A percentile compares a stretch with the other conserved stretches of the same genome.
phyloP scores from a whole-genome alignment of 1,140 invertebrate species.

The Gonioctena quinquepunctata region DNA sequence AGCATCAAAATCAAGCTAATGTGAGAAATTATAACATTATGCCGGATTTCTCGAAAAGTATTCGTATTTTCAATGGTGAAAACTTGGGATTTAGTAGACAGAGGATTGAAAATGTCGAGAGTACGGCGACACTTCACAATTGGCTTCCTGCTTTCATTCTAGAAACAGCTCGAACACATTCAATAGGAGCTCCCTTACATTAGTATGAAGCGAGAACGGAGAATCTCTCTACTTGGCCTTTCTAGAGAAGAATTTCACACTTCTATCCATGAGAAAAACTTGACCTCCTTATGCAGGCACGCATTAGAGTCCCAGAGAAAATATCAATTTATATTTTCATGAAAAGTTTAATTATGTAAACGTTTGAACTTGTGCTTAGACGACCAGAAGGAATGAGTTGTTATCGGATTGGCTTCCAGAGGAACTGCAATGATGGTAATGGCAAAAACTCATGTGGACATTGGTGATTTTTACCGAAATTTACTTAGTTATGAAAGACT shows the following conservation, averaged over 20 bases:
- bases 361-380: background rate
- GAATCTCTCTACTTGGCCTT: background rate
- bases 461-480: constrained; percentile 20
- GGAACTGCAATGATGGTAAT: constrained; percentile 17
- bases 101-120: background rate
- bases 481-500: constrained; percentile 10
- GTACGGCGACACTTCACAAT: background rate
- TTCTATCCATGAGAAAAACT: background rate
- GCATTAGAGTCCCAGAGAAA: background rate
- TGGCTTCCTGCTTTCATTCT: background rate
- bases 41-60: background rate
- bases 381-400: background rate
- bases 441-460: constrained; percentile 14
- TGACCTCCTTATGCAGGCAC: background rate
- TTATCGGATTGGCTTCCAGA: constrained; percentile 23
- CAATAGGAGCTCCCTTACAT: background rate
- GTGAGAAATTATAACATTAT: background rate
- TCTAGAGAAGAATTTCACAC: background rate
- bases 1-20: too few relatives aligned
- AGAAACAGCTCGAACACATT: background rate
- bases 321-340: background rate
- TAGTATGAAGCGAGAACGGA: background rate
- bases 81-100: background rate
- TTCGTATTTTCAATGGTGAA: background rate
- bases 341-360: too few relatives aligned